These are phyloP conservation scores for Drosophila pseudoananassae DNA, from an alignment of 1,140 invertebrate genomes.

Conservation along the genomic window DNA sequence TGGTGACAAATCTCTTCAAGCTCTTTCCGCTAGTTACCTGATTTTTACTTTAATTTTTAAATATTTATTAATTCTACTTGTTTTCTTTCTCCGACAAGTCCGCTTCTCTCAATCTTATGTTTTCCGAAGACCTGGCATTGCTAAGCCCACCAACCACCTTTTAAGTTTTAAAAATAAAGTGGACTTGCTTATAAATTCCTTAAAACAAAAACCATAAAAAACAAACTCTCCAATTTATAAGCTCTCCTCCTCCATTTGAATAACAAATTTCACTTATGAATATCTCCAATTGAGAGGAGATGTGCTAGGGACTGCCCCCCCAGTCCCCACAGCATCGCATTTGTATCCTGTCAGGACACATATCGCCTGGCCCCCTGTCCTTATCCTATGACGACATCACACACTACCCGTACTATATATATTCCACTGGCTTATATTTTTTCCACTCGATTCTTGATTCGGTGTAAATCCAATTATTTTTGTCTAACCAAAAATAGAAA, in stretches of 20 bases:
- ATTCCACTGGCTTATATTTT: not conserved
- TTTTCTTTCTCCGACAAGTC: too few relatives aligned
- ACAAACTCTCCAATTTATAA: not conserved
- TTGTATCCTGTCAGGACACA: not conserved
- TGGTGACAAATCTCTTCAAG: too few relatives aligned
- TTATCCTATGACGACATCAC: conserved; percentile 44
- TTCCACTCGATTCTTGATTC: conserved; percentile 35
- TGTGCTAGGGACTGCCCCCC: too few relatives aligned
- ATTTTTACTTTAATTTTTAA: too few relatives aligned
- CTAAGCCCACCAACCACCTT: too few relatives aligned
- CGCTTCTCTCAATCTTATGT: too few relatives aligned
- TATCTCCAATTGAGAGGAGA: conserved; percentile 22
- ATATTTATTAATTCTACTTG: too few relatives aligned
- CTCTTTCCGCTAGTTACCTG: too few relatives aligned
- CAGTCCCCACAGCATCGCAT: not conserved
- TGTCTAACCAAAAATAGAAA: conserved; percentile 45
- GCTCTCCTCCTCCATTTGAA: conserved; percentile 20
- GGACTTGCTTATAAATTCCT: not conserved
- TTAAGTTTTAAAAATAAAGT: not conserved
- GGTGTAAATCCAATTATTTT: conserved; percentile 55
- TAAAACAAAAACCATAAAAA: not conserved
- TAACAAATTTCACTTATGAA: conserved; percentile 52
- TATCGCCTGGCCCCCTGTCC: not conserved
- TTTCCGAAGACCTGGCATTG: too few relatives aligned
- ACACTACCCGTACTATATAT: not conserved